phyloP scores from a whole-genome alignment of 2,797 vertebrate species.

The Salarias fasciatus region DNA sequence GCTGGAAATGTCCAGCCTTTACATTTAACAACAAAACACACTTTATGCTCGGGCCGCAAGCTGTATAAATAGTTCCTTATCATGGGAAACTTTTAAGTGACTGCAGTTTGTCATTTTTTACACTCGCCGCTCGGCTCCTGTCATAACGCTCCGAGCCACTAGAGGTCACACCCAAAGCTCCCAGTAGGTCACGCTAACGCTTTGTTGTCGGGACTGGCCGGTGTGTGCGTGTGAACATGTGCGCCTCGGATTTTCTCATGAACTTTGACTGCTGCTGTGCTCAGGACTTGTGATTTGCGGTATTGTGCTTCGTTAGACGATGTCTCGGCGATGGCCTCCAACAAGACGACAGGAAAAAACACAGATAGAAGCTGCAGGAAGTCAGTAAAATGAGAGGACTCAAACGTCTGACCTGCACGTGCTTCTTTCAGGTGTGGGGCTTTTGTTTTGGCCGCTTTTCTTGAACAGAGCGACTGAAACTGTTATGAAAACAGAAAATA shows the following conservation, averaged over 20 bases:
- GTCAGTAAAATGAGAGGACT: slow-evolving; percentile 21
- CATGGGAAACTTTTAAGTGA: neutral
- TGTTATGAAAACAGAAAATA: neutral
- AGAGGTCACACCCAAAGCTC: too few species aligned
- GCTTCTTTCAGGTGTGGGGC: neutral
- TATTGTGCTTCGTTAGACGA: slow-evolving; percentile 47
- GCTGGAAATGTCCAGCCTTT: neutral
- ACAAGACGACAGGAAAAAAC: slow-evolving; percentile 63
- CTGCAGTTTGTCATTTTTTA: too few species aligned
- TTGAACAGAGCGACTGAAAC: neutral
- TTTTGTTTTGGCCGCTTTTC: neutral
- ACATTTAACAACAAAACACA: neutral
- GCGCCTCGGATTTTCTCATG: slow-evolving; percentile 68
- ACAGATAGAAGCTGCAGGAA: slow-evolving; percentile 45
- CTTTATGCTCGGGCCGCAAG: neutral
- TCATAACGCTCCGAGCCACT: too few species aligned
- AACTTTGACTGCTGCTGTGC: slow-evolving; percentile 62
- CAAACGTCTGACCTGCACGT: slow-evolving; percentile 16
- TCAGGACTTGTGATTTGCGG: slow-evolving; percentile 43
- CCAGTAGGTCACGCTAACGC: too few species aligned
- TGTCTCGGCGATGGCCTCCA: slow-evolving; percentile 25
- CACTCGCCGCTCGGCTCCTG: too few species aligned
- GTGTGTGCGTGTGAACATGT: slow-evolving; percentile 17
- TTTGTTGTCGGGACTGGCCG: neutral
- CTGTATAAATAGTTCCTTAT: neutral